phyloP scores from a whole-genome alignment of 2,113 vertebrate genomes.

The Thalassoma bifasciatum region DNA sequence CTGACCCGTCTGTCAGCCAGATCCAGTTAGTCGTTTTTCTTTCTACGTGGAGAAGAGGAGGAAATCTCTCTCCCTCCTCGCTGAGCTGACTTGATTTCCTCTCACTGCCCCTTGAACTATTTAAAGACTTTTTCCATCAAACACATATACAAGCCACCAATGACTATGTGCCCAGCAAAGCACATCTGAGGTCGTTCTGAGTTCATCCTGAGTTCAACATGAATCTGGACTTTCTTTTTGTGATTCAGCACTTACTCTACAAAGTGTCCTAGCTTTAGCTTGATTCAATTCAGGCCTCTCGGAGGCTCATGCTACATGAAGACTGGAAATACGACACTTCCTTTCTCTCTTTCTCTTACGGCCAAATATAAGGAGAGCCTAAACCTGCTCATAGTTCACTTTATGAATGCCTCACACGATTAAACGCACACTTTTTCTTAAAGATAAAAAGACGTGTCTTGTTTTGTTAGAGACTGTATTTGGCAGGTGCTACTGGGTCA shows the following conservation, averaged over 20 bases:
- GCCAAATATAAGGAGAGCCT: conserved; percentile 57
- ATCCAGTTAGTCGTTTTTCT: conserved; percentile 25
- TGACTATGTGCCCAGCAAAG: conserved; percentile 52
- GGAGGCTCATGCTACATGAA: conserved; percentile 45
- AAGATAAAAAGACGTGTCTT: conserved; percentile 22
- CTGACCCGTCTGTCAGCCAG: conserved; percentile 35
- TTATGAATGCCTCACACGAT: conserved; percentile 54
- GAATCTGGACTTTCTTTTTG: conserved; percentile 29
- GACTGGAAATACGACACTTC: conserved; percentile 57
- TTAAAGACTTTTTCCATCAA: conserved; percentile 39
- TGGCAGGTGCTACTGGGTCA: conserved; percentile 45
- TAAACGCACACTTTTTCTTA: conserved; percentile 54
- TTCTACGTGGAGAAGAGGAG: conserved; percentile 24
- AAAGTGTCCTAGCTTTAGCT: conserved; percentile 56
- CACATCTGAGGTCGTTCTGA: conserved; percentile 61
- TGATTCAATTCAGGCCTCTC: conserved; percentile 49
- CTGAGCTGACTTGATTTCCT: conserved; percentile 50
- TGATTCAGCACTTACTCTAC: conserved; percentile 47
- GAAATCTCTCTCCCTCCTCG: conserved; percentile 17
- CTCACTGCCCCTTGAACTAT: conserved; percentile 61
- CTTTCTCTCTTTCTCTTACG: conserved; percentile 31
- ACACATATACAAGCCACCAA: conserved; percentile 32
- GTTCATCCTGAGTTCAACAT: conserved; percentile 42
- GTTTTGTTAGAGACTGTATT: conserved; percentile 24
- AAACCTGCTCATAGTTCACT: conserved; percentile 43